These are phyloP conservation scores for Zenarchopterus dispar DNA, from an alignment of 2,797 vertebrate species.

Conservation along the genomic window DNA sequence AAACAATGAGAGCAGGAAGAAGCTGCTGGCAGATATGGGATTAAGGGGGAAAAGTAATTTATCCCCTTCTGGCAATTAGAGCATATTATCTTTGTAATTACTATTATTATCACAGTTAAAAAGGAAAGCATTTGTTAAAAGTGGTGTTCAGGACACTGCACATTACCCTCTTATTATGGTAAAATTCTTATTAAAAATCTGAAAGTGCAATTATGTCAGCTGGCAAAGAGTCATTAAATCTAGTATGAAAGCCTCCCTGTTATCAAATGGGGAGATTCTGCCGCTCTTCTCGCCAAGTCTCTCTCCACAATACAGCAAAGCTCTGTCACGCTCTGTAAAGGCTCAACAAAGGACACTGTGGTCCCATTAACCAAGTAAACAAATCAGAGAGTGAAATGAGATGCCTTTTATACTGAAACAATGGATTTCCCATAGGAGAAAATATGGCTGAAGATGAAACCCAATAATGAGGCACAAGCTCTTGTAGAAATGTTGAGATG, in stretches of 20 bases:
- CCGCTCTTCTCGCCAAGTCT: slow-evolving; percentile 70
- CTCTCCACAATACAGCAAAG: slow-evolving; percentile 55
- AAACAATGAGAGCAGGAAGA: slow-evolving; percentile 57
- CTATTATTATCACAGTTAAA: slow-evolving; percentile 82
- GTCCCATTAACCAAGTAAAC: slow-evolving; percentile 79
- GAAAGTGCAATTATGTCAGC: slow-evolving; percentile 84
- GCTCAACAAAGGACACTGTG: slow-evolving; percentile 74
- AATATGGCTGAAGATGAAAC: slow-evolving; percentile 73
- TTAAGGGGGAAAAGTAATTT: slow-evolving; percentile 68
- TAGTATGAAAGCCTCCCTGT: slow-evolving; percentile 71
- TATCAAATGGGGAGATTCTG: slow-evolving; percentile 74
- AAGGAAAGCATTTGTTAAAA: slow-evolving; percentile 81
- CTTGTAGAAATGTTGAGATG: slow-evolving; percentile 62
- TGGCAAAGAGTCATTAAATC: slow-evolving; percentile 80
- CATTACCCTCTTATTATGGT: slow-evolving; percentile 80
- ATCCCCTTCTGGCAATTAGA: slow-evolving; percentile 81
- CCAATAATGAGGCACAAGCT: slow-evolving; percentile 67
- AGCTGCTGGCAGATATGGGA: slow-evolving; percentile 64
- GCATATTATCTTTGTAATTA: slow-evolving; percentile 85
- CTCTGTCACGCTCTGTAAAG: slow-evolving; percentile 71
- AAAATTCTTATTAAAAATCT: slow-evolving; percentile 84
- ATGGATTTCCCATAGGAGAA: slow-evolving; percentile 73
- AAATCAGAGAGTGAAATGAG: slow-evolving; percentile 77
- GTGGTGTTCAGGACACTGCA: slow-evolving; percentile 72
- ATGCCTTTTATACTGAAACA: slow-evolving; percentile 77